A percentile compares a stretch with the other conserved stretches of the same genome.
phyloP scores from a whole-genome alignment of 2,113 vertebrate species.

The Zosterops lateralis region DNA sequence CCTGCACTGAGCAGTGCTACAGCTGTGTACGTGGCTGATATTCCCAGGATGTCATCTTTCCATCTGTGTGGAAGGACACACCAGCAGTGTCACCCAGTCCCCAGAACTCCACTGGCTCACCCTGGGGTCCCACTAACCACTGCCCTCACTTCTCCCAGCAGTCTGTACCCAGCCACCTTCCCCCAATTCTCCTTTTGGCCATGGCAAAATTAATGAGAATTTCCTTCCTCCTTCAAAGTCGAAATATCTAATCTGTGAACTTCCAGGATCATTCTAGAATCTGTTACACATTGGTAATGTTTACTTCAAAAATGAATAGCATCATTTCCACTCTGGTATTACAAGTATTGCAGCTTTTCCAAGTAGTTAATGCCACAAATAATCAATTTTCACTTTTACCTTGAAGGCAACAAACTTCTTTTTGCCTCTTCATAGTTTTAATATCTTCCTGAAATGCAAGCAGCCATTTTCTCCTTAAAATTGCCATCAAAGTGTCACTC shows the following conservation, averaged over 20 bases:
- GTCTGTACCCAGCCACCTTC: background rate
- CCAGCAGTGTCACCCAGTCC: background rate
- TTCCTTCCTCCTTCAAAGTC: background rate
- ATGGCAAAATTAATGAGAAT: background rate
- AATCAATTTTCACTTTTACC: background rate
- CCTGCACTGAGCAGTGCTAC: fast-evolving
- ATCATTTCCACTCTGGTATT: background rate
- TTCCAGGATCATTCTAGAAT: background rate
- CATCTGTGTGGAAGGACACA: fast-evolving
- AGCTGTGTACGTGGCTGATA: fast-evolving
- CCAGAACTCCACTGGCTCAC: fast-evolving
- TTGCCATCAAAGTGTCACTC: background rate
- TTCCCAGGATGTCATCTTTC: fast-evolving
- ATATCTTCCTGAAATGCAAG: background rate
- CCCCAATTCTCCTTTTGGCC: fast-evolving
- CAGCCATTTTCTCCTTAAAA: background rate
- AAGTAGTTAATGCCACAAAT: background rate
- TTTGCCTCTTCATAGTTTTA: background rate
- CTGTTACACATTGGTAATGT: background rate
- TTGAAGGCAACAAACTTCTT: background rate
- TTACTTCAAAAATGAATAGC: background rate
- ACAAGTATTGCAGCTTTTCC: background rate
- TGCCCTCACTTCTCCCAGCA: fast-evolving
- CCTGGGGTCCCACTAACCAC: fast-evolving
- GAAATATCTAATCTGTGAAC: background rate